Evolutionary conservation across 2,797 vertebrate species (phyloP).

Genomic region (Hylomyscus alleni): DNA sequence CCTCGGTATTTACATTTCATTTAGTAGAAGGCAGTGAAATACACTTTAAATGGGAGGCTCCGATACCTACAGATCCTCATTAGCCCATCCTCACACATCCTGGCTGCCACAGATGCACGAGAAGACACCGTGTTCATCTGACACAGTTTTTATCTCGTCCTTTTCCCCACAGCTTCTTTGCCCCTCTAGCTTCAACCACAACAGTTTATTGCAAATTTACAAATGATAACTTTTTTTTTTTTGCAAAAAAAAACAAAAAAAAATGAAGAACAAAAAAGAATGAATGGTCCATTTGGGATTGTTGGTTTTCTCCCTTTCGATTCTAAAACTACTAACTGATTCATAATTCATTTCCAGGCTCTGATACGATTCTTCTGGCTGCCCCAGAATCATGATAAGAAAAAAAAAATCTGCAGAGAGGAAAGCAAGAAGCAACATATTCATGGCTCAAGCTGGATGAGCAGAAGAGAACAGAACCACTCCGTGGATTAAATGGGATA

Average conservation of each 20-base stretch:
- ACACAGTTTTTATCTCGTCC: neutral
- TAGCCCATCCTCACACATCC: neutral
- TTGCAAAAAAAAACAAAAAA: slow-evolving; percentile 26
- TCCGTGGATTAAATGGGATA: slow-evolving; percentile 71
- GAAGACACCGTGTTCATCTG: neutral
- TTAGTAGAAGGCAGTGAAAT: slow-evolving; percentile 2
- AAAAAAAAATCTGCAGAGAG: slow-evolving; percentile 49
- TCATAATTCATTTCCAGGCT: slow-evolving; percentile 71
- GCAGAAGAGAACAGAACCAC: slow-evolving; percentile 77
- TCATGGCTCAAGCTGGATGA: slow-evolving; percentile 72
- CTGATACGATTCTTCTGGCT: slow-evolving; percentile 61
- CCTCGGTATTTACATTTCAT: slow-evolving; percentile 30
- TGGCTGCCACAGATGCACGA: neutral
- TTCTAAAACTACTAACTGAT: slow-evolving; percentile 64
- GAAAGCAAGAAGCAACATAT: slow-evolving; percentile 70
- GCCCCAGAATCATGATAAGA: slow-evolving; percentile 70
- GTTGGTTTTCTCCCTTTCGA: slow-evolving; percentile 67
- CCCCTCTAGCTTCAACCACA: slow-evolving; percentile 26
- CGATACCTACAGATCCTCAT: neutral
- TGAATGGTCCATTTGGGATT: slow-evolving; percentile 54
- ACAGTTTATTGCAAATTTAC: slow-evolving; percentile 54
- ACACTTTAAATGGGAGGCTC: neutral
- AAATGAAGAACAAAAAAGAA: neutral
- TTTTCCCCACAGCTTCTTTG: neutral
- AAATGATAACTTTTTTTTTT: slow-evolving; percentile 58